Conservation (phyloP, 2,113 vertebrate genomes). For the Sus scrofa region T2T-Sscrofa CM000814.6:59219001-59219500, state of each 20-base stretch:
- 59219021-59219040: not conserved
- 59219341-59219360: not conserved
- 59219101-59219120: not conserved
- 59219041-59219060: not conserved
- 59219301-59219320: conserved; percentile 58
- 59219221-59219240: too few species aligned
- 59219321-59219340: conserved; percentile 54
- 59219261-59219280: not conserved
- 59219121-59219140: not conserved
- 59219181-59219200: not conserved
- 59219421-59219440: not conserved
- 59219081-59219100: not conserved
- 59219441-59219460: not conserved
- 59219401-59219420: not conserved
- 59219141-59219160: not conserved
- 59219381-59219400: conserved; percentile 28
- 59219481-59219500: not conserved
- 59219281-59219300: not conserved
- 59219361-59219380: conserved; percentile 17
- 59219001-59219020: not conserved
- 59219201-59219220: not conserved
- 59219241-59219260: not conserved
- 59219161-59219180: too few species aligned
- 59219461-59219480: not conserved
- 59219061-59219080: not conserved